These are phyloP conservation scores for Panopea generosa DNA, from an alignment of 2,888 invertebrate genomes.

Conservation along the genomic window DNA sequence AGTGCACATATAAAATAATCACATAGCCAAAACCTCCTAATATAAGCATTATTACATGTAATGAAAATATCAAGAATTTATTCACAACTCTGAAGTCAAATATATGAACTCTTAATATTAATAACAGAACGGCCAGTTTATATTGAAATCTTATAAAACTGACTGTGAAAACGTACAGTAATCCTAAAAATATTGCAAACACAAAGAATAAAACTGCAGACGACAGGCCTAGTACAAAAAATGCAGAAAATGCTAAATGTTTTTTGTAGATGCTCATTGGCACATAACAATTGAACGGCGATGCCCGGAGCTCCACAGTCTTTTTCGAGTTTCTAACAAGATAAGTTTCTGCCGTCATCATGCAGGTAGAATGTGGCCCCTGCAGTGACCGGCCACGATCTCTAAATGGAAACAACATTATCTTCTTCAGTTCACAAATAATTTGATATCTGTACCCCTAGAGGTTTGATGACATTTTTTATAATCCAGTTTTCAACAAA, in stretches of 20 bases:
- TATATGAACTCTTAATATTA: conserved; percentile 31
- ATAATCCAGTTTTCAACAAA: too few relatives aligned
- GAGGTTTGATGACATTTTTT: too few relatives aligned
- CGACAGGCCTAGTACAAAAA: conserved; percentile 22
- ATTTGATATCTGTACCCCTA: too few relatives aligned
- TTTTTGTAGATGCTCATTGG: conserved; percentile 31
- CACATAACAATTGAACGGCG: conserved; percentile 7
- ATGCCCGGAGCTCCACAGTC: background rate
- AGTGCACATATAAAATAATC: conserved; percentile 20
- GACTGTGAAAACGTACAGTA: conserved; percentile 19
- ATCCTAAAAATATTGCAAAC: conserved; percentile 4
- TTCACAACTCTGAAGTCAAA: conserved; percentile 41
- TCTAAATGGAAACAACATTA: conserved; percentile 29
- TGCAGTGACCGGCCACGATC: conserved; percentile 25
- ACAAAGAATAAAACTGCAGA: conserved; percentile 19
- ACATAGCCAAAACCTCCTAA: conserved; percentile 35
- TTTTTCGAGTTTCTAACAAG: conserved; percentile 1
- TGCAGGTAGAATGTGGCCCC: conserved; percentile 37
- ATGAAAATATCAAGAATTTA: conserved; percentile 12
- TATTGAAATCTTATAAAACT: conserved; percentile 45
- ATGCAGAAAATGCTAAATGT: conserved; percentile 27
- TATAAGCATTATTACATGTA: conserved; percentile 27
- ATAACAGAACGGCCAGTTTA: conserved; percentile 30
- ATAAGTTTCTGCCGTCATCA: conserved; percentile 43
- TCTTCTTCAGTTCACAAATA: too few relatives aligned